Percentiles rank a stretch among this genome's conserved stretches.
These are phyloP conservation scores for Phaonia tiefii DNA, from an alignment of 2,888 invertebrate genomes.

Conservation along the genomic window DNA sequence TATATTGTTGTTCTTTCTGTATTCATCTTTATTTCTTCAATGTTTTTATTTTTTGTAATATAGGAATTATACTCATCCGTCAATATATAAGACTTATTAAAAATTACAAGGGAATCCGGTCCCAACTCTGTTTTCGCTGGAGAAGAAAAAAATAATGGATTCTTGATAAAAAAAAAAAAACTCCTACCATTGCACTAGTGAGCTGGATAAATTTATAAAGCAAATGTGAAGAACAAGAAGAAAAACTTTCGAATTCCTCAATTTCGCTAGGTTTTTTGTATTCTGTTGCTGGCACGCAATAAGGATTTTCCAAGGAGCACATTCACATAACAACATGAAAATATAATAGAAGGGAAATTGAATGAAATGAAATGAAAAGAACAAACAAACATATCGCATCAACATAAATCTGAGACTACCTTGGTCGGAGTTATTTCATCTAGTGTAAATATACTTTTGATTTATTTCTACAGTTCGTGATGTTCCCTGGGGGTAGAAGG, in stretches of 20 bases:
- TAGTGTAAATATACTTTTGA: neutral
- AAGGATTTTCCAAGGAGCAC: no score
- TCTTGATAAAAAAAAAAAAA: neutral
- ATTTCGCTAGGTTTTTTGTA: neutral
- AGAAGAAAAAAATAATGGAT: neutral
- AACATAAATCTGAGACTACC: slow-evolving; percentile 4
- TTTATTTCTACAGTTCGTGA: neutral
- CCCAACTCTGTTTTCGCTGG: neutral
- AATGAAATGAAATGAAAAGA: neutral
- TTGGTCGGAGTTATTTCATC: neutral
- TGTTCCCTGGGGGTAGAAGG: neutral
- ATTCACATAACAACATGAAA: no score
- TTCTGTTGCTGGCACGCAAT: no score
- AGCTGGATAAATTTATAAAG: no score
- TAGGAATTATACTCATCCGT: neutral
- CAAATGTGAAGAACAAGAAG: neutral
- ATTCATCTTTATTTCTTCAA: neutral
- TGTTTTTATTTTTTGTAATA: slow-evolving; percentile 12
- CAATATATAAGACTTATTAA: slow-evolving; percentile 20
- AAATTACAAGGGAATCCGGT: slow-evolving; percentile 2
- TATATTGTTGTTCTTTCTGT: neutral
- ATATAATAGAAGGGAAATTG: no score
- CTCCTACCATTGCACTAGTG: neutral
- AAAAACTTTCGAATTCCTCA: neutral
- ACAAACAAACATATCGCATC: slow-evolving; percentile 3